phyloP scores from a whole-genome alignment of 2,113 vertebrate species.

The Mola mola region DNA sequence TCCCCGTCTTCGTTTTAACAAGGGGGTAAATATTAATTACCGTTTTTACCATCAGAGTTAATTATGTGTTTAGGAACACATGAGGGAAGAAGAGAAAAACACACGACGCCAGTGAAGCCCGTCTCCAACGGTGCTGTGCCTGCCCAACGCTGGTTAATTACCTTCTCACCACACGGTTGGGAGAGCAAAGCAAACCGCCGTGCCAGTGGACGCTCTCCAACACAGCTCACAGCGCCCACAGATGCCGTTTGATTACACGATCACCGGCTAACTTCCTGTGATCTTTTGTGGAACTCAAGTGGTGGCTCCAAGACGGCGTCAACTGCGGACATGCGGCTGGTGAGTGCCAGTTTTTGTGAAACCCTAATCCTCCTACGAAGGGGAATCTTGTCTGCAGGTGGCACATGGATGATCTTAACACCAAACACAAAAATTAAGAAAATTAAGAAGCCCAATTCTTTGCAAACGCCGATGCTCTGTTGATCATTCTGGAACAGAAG shows the following conservation, averaged over 20 bases:
- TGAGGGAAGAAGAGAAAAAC: constrained; percentile 52
- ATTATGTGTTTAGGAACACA: constrained; percentile 61
- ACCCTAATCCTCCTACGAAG: constrained; percentile 31
- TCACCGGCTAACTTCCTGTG: constrained; percentile 42
- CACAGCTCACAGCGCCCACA: constrained; percentile 21
- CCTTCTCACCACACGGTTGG: constrained; percentile 66
- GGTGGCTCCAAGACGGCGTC: constrained; percentile 30
- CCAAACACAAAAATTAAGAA: constrained; percentile 11
- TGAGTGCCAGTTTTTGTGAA: constrained; percentile 14
- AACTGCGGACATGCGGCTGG: constrained; percentile 21
- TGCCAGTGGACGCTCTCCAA: constrained; percentile 47
- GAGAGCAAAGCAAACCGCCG: constrained; percentile 49
- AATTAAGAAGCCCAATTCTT: constrained; percentile 6
- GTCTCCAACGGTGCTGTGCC: constrained; percentile 57
- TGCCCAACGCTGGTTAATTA: constrained; percentile 73
- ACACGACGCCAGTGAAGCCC: constrained; percentile 40
- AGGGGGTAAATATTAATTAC: constrained; percentile 78
- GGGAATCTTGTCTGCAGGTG: constrained; percentile 32
- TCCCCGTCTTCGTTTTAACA: constrained; percentile 60
- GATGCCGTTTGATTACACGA: constrained; percentile 52
- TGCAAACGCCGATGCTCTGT: constrained; percentile 20
- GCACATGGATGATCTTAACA: no score
- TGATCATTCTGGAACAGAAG: constrained; percentile 43
- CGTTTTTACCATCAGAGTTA: constrained; percentile 73
- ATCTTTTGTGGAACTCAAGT: constrained; percentile 43